Base-by-base conservation (phyloP, 2,888 invertebrate species). In the Belgica antarctica region DNA sequence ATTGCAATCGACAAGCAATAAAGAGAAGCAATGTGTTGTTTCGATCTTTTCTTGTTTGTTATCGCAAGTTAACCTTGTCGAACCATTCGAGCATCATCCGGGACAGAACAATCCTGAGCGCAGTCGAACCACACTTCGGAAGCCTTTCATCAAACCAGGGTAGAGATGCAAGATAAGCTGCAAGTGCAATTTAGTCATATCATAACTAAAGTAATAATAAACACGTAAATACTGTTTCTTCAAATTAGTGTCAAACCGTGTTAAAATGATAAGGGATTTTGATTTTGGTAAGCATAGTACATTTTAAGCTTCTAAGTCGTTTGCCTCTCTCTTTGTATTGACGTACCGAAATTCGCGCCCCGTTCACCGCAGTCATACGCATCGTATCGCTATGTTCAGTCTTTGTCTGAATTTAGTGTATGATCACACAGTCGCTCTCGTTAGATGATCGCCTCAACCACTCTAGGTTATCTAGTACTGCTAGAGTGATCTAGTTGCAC, bases 171-270 rank as follows among this genome's bases (percentile, higher is more conserved):
- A 52, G 52, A 52, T 52, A 52, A 52, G 52, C 52, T 52, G 52
- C 52, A 52, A 52, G 52, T 52, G 52, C 52, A 52, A 52, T 52
- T 52, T 52, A 52, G 52, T 52, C 52, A 52, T 52, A 52, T n/a
- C n/a, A 41, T 52, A 52, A 52, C 52, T 52, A 52, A 52, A 52
- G 52, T 52, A 52, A 52, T 41, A 41, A 52, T 22, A 41, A 52
- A 52, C 52, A 52, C 52, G 52, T 52, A 52, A 52, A 52, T 17
- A 22, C 17, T 22, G 7, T 7, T n/a, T 41, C 41, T 5, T 41
- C 41, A 10, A 31, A 52, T 52, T 52, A 52, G 52, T 52, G 52
- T 52, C 17, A 52, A 52, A 19, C 2, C 52, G 17, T 17, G 17
- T 4, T 17, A 52, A 31, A 46, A 46, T 46, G 15, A 46, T 46